Percentiles rank a stretch among this genome's conserved stretches.
Conservation (phyloP, 2,888 invertebrate genomes). For the Standfussiana lucernea region DNA sequence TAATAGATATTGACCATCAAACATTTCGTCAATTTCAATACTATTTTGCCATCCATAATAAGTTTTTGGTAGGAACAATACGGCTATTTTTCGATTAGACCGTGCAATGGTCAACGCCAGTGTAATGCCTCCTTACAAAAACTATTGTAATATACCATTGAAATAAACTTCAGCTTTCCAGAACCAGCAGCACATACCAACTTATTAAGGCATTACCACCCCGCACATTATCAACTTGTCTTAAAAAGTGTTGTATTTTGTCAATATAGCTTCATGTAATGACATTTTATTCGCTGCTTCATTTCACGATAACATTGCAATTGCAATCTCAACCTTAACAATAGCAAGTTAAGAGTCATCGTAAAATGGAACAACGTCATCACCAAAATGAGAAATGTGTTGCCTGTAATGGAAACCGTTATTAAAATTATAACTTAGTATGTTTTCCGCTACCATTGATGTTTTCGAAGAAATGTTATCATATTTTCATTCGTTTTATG, state of each 20-base stretch:
- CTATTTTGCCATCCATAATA: background rate
- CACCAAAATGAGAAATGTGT: slow-evolving; percentile 45
- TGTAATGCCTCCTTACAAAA: background rate
- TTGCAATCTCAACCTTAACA: slow-evolving; percentile 23
- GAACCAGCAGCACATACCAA: slow-evolving; percentile 44
- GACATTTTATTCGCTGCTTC: background rate
- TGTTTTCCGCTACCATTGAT: slow-evolving; percentile 50
- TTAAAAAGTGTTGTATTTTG: slow-evolving; percentile 53
- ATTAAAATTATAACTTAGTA: slow-evolving; percentile 18
- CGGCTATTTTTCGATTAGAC: too few species aligned
- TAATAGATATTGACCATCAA: background rate
- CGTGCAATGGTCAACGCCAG: background rate
- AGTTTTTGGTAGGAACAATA: background rate
- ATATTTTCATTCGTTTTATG: background rate
- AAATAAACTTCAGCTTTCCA: slow-evolving; percentile 26
- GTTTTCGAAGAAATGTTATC: slow-evolving; percentile 32
- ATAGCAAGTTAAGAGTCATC: background rate
- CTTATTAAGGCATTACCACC: slow-evolving; percentile 55
- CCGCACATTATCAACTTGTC: slow-evolving; percentile 48
- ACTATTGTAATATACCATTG: background rate
- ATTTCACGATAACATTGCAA: slow-evolving; percentile 10
- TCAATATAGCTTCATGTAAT: slow-evolving; percentile 48
- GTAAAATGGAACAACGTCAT: slow-evolving; percentile 25
- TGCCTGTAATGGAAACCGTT: slow-evolving; percentile 41
- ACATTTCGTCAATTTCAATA: background rate